Conservation (phyloP, 2,888 invertebrate genomes). For the Trypoxylon attenuatum region DNA sequence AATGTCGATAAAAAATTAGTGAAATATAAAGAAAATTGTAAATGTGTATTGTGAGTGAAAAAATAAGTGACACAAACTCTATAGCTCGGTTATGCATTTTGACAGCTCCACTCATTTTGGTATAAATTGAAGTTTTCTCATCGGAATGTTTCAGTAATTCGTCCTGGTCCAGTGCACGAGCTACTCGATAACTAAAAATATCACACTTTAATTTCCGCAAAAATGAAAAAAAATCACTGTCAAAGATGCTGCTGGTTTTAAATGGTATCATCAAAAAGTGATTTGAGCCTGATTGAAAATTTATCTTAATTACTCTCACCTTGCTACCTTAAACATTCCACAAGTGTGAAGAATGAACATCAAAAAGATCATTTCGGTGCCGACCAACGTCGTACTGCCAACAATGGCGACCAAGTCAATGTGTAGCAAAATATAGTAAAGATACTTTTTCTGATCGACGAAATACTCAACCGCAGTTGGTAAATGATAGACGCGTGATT, state of each 20-base stretch:
- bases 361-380: constrained; percentile 12
- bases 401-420: constrained; percentile 1
- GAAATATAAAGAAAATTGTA: neutral
- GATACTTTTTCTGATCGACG: constrained; percentile 12
- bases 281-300: neutral
- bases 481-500: constrained; percentile 6
- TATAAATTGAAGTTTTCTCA: neutral
- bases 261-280: neutral
- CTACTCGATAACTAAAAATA: neutral
- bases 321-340: constrained; percentile 14
- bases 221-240: too few species aligned
- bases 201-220: neutral
- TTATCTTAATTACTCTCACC: too few species aligned
- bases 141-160: too few species aligned
- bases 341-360: constrained; percentile 4
- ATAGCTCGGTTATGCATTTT: constrained; percentile 13
- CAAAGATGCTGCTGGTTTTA: too few species aligned
- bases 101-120: constrained; percentile 8
- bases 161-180: constrained; percentile 1
- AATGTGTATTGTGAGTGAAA: neutral
- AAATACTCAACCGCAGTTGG: constrained; percentile 11
- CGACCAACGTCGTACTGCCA: constrained; percentile 1
- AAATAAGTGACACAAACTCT: constrained; percentile 11
- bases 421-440: constrained; percentile 9
- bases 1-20: too few species aligned